Evolutionary conservation across 1,140 invertebrate genomes (phyloP).

Genomic region (Varroa destructor): DNA sequence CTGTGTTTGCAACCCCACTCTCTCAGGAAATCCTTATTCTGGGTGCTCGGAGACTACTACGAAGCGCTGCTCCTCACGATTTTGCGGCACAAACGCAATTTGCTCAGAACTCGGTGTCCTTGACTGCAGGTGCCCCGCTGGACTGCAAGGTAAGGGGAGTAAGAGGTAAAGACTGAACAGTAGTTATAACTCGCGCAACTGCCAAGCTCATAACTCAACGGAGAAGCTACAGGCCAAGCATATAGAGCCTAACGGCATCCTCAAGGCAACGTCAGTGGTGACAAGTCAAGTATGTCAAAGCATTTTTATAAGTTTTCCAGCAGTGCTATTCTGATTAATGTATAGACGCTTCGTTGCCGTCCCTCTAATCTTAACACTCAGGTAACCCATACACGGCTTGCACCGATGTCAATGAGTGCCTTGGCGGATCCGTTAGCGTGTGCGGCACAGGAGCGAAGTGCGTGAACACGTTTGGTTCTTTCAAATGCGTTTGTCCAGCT

Average conservation of each 20-base stretch:
- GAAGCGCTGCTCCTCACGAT: slow-evolving; percentile 52
- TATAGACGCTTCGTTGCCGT: too few species aligned
- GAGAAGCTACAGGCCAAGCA: too few species aligned
- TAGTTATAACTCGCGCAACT: too few species aligned
- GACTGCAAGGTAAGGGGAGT: slow-evolving; percentile 53
- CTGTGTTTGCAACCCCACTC: slow-evolving; percentile 69
- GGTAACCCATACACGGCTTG: slow-evolving; percentile 28
- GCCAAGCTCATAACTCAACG: too few species aligned
- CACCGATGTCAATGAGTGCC: slow-evolving; percentile 66
- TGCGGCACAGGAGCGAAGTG: slow-evolving; percentile 73
- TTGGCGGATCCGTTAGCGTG: slow-evolving; percentile 46
- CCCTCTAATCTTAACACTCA: too few species aligned
- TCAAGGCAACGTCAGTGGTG: too few species aligned
- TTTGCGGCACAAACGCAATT: slow-evolving; percentile 61
- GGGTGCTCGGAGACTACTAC: slow-evolving; percentile 47
- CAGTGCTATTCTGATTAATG: too few species aligned
- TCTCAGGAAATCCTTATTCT: slow-evolving; percentile 66
- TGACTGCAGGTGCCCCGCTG: slow-evolving; percentile 64
- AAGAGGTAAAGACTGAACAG: too few species aligned
- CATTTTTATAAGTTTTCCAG: too few species aligned
- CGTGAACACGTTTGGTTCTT: slow-evolving; percentile 65
- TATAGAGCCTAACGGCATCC: too few species aligned
- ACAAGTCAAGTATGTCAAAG: too few species aligned
- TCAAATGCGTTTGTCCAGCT: slow-evolving; percentile 66
- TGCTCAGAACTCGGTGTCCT: slow-evolving; percentile 56